Base-by-base conservation (phyloP, 2,888 invertebrate genomes). In the Deroplatys truncata region DNA sequence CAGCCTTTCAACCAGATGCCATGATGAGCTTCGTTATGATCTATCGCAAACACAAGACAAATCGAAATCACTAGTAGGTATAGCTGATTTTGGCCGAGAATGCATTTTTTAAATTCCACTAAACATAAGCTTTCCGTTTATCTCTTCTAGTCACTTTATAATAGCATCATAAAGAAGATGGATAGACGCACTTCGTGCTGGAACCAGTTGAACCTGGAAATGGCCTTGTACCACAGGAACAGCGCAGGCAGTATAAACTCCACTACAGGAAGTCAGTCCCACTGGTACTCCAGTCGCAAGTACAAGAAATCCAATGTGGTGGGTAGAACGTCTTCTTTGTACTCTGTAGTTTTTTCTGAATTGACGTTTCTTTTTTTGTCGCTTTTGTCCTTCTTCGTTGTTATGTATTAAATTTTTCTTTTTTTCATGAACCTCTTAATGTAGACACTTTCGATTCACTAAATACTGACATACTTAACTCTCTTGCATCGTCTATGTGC, bases 161-260 rank as follows among this genome's bases (percentile, higher is more conserved):
- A 5, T 56, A 56, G 16, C 16, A 10, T 1, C 56, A 5, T 72
- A 72, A 82, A 28, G 84, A 82, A 28, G 84, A 93, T 93, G 93
- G 93, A 93, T 90, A 93, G 93, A 91, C 93, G 93, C 91, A 93
- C 93, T 93, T 94, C 94, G 1, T 93, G 92, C 91, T 94, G 94
- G 94, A 93, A 93, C 91, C 93, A 92, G 72, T 91, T 94, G 90
- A 93, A 93, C 91, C 92, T 94, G 82, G 94, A 90, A 92, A 92
- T 88, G 92, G 90, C 90, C 85, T 28, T 91, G 16, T 89, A 89
- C 31, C 90, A 91, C 35, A 86, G 88, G 85, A 72, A 20, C 84
- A 84, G 25, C 31, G 25, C 28, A 15, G 31, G 28, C 25, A 82
- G 56, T 72, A 72, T 72, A 20, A 20, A 5, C 7, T 20, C 56